phyloP scores from a whole-genome alignment of 2,113 vertebrate genomes.

The Nibea coibor region DNA sequence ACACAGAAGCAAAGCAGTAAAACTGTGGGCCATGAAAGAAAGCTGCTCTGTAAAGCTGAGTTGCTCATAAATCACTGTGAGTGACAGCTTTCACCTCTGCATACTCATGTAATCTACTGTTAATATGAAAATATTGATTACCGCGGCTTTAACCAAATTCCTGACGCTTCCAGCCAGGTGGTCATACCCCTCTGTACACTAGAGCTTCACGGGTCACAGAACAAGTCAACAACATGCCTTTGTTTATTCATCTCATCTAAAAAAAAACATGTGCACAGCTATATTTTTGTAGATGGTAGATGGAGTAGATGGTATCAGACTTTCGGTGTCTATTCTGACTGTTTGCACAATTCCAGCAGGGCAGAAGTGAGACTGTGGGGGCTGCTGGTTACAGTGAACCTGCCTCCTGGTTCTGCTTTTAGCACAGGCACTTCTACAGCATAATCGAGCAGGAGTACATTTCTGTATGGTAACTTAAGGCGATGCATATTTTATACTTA shows the following conservation, averaged over 20 bases:
- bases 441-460: not conserved
- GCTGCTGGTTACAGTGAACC: conserved; percentile 40
- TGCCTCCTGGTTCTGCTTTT: conserved; percentile 35
- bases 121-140: not conserved
- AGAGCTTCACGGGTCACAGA: not conserved
- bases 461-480: not conserved
- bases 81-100: not conserved
- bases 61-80: not conserved
- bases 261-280: not conserved
- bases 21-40: not conserved
- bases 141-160: not conserved
- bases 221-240: not conserved
- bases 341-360: conserved; percentile 11
- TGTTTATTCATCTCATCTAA: not conserved
- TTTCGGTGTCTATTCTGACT: conserved; percentile 5
- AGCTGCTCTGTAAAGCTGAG: not conserved
- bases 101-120: not conserved
- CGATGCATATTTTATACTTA: not conserved
- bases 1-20: not conserved
- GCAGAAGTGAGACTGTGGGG: conserved; percentile 51
- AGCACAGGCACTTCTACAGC: conserved; percentile 19
- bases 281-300: no score
- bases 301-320: not conserved
- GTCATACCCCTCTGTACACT: not conserved
- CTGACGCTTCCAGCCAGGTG: not conserved